Conservation (phyloP, 2,888 invertebrate species). For the Nasonovia ribisnigri region DNA sequence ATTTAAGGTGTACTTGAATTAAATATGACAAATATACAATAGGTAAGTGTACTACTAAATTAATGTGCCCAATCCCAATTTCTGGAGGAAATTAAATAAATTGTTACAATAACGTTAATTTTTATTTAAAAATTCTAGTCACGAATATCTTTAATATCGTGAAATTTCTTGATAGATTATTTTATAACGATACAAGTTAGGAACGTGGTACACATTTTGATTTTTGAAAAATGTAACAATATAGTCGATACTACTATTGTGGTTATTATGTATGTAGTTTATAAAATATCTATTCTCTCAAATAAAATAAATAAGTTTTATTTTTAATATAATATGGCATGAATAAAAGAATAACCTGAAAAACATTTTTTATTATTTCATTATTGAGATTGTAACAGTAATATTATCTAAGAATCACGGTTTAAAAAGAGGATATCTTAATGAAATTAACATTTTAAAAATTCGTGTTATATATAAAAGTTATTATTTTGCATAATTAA, state of each 20-base stretch:
- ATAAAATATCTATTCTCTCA: neutral
- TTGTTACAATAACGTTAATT: neutral
- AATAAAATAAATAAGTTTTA: neutral
- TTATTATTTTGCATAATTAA: neutral
- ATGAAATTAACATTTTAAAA: neutral
- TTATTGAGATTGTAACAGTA: neutral
- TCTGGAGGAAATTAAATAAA: neutral
- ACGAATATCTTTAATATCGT: neutral
- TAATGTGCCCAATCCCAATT: no score
- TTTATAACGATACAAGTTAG: slow-evolving; percentile 18
- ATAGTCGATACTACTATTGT: neutral
- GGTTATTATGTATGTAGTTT: neutral
- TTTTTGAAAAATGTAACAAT: neutral
- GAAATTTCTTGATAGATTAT: neutral
- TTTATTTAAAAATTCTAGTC: neutral
- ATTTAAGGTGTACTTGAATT: no score
- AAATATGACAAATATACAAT: no score
- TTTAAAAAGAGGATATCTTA: neutral
- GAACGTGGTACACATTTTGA: slow-evolving; percentile 4
- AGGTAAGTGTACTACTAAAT: no score
- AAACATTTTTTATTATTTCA: neutral
- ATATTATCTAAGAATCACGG: neutral
- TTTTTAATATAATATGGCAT: neutral
- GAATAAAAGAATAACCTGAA: neutral
- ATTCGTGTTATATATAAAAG: neutral